Base-by-base conservation (phyloP, 2,797 vertebrate genomes). In the Ciconia nigra region DNA sequence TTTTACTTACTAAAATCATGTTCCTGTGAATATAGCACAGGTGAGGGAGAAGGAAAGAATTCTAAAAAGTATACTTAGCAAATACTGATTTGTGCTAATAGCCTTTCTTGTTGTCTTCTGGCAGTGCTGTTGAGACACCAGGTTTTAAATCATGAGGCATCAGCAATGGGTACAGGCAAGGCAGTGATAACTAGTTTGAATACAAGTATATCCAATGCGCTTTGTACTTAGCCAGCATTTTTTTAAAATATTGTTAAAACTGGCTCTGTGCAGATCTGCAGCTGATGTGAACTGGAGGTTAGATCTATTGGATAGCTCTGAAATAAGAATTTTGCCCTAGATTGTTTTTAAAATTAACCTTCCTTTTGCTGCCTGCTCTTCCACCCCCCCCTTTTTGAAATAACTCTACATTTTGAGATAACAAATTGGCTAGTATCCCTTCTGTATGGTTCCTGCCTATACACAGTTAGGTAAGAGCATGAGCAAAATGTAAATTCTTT, bases 401-500 rank as follows among this genome's bases (percentile, higher is more conserved):
- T 67, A 90, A 70, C 42, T 61, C 39, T 88, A 15, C 35, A 33
- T 89, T 54, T 93, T 49, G 69, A 83, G 78, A 33, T 85, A 91
- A 52, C 58, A 66, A 39, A 54, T 83, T 78, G 88, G 24, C 78
- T 77, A 5, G 58, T 93, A 71, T 89, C 63, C 41, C n/a, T 82
- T 57, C 31, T 10, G 8, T 90, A 51, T 54, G 44, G 39, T 61
- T 92, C 20, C 65, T 95, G 61, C 51, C 78, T 96, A 21, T 81
- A 57, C 31, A 14, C 57, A 59, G 61, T 88, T 94, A 95, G 67
- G 90, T 93, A 95, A 96, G 81, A 93, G 61, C 66, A 62, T 89
- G 84, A 97, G 76, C 83, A 96, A 96, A 87, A 96, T 96, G 92
- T 93, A 88, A 95, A 93, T 96, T 83, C 83, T 95, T 73, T 25